These are phyloP conservation scores for Charaxes varanes DNA, from an alignment of 1,140 invertebrate genomes.

Conservation along the genomic window DNA sequence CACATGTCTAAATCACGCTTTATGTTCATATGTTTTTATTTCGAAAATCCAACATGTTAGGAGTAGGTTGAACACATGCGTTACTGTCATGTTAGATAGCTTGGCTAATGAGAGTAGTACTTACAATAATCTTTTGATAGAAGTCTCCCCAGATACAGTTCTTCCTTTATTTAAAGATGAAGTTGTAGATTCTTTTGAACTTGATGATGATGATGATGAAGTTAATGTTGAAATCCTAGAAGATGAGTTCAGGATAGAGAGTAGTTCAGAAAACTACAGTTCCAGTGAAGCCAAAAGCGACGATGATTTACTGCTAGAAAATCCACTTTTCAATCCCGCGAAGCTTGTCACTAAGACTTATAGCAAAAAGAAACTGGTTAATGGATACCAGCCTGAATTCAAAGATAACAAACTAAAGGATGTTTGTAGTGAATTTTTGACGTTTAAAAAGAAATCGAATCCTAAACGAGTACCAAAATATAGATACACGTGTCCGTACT, in stretches of 20 bases:
- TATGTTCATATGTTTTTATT: slow-evolving; percentile 50
- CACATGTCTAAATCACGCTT: slow-evolving; percentile 46
- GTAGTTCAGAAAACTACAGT: slow-evolving; percentile 19
- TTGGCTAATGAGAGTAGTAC: slow-evolving; percentile 26
- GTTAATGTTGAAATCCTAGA: slow-evolving; percentile 50
- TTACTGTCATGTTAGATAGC: slow-evolving; percentile 37
- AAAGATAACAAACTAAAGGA: slow-evolving; percentile 21
- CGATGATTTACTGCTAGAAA: slow-evolving; percentile 12
- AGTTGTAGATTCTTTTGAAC: slow-evolving; percentile 35
- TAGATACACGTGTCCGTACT: slow-evolving; percentile 46
- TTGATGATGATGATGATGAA: slow-evolving; percentile 2
- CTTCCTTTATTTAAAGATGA: slow-evolving; percentile 33
- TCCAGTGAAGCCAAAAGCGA: not conserved
- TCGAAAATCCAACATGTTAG: slow-evolving; percentile 36
- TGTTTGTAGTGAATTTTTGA: slow-evolving; percentile 53
- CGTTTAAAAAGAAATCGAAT: slow-evolving; percentile 44
- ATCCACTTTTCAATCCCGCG: slow-evolving; percentile 30
- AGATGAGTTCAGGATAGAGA: slow-evolving; percentile 56
- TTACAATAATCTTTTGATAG: slow-evolving; percentile 45
- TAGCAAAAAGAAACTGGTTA: slow-evolving; percentile 30
- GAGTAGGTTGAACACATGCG: slow-evolving; percentile 42
- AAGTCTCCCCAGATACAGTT: slow-evolving; percentile 43
- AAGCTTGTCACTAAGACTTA: slow-evolving; percentile 38
- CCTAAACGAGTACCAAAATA: slow-evolving; percentile 24
- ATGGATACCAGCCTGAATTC: slow-evolving; percentile 24